Evolutionary conservation across 2,888 invertebrate genomes (phyloP).

Genomic region (Apodemia zela): DNA sequence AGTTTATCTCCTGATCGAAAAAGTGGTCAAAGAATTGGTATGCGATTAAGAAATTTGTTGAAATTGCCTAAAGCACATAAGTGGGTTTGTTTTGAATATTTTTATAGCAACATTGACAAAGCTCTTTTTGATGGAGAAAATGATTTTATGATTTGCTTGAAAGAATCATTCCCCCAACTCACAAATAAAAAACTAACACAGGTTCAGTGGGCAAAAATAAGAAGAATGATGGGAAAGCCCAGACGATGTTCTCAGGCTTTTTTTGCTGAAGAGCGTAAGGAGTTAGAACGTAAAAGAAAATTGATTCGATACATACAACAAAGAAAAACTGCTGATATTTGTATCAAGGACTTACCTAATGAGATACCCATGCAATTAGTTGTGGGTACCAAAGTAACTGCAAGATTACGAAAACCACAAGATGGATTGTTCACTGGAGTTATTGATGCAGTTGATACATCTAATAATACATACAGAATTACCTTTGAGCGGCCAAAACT

Average conservation of each 20-base stretch:
- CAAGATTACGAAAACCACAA: constrained; percentile 93
- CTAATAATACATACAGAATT: constrained; percentile 95
- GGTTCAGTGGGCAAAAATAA: constrained; percentile 96
- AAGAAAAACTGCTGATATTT: constrained; percentile 89
- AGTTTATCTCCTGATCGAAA: constrained; percentile 87
- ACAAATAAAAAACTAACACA: constrained; percentile 91
- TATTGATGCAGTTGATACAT: constrained; percentile 97
- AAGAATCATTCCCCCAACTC: constrained; percentile 95
- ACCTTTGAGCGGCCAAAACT: constrained; percentile 95
- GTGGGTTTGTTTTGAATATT: constrained; percentile 99
- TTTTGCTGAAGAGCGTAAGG: constrained; percentile 95
- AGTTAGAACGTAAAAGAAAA: constrained; percentile 93
- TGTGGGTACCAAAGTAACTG: constrained; percentile 96
- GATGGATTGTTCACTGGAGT: constrained; percentile 97
- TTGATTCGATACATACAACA: constrained; percentile 96
- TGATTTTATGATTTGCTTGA: constrained; percentile 96
- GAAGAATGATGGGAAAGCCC: constrained; percentile 98
- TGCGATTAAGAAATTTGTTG: constrained; percentile 93
- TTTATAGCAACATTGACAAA: constrained; percentile 98
- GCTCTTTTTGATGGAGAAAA: constrained; percentile 97
- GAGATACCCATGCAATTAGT: constrained; percentile 97
- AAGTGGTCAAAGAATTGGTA: constrained; percentile 93
- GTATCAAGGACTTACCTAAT: constrained; percentile 92
- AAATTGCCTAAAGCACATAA: constrained; percentile 99
- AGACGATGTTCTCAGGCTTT: constrained; percentile 96